Percentiles rank a stretch among this genome's conserved stretches.
phyloP scores from a whole-genome alignment of 2,797 vertebrate genomes.

The Bradypodion ventrale region DNA sequence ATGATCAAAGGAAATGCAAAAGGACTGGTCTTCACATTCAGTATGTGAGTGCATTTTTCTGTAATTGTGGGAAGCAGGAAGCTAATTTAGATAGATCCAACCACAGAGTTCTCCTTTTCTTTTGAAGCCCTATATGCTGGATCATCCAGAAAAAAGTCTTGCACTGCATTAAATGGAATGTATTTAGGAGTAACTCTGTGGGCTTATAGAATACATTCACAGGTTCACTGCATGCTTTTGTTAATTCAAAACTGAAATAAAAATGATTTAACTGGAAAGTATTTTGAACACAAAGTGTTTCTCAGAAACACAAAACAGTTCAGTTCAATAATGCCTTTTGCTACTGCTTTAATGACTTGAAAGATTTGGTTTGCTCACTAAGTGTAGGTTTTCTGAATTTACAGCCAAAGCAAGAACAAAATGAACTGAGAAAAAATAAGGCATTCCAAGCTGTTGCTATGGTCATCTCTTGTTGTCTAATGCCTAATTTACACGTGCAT shows the following conservation, averaged over 20 bases:
- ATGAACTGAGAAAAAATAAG: background rate
- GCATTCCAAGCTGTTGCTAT: background rate
- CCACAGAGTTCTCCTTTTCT: too few species aligned
- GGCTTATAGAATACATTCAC: background rate
- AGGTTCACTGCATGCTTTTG: background rate
- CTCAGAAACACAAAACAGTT: conserved; percentile 4
- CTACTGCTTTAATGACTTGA: conserved; percentile 18
- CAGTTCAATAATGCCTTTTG: conserved; percentile 5
- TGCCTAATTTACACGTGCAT: background rate
- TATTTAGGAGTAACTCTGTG: background rate
- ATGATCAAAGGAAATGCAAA: background rate
- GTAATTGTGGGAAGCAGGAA: background rate
- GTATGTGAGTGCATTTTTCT: background rate
- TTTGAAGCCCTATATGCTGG: too few species aligned
- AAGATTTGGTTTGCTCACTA: conserved; percentile 1
- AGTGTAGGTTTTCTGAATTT: conserved; percentile 3
- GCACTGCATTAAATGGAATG: background rate
- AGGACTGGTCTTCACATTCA: background rate
- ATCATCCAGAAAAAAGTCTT: background rate
- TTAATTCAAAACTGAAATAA: conserved; percentile 7
- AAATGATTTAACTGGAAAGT: conserved; percentile 1
- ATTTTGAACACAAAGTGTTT: conserved; percentile 6
- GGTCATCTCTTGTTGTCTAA: background rate
- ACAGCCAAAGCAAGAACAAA: background rate
- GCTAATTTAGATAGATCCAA: background rate